Evolutionary conservation across 2,888 invertebrate species (phyloP).

Genomic region (Agrilus cyanescens): DNA sequence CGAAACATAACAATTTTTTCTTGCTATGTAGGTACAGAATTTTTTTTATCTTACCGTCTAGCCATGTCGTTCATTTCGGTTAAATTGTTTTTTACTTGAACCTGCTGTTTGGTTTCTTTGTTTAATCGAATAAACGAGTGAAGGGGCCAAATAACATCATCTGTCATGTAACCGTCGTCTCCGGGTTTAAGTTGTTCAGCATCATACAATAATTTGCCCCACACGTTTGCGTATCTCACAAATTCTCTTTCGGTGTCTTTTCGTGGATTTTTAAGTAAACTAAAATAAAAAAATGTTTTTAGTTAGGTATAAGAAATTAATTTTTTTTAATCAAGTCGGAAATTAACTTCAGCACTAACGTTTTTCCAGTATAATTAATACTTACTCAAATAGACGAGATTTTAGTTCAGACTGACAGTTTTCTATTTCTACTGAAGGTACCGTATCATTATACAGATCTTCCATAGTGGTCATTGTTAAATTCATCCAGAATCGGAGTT

Average conservation of each 20-base stretch:
- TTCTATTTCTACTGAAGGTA: slow-evolving; percentile 29
- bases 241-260: slow-evolving; percentile 30
- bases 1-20: slow-evolving; percentile 4
- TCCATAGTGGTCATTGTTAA: slow-evolving; percentile 43
- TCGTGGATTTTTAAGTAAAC: slow-evolving; percentile 36
- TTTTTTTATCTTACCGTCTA: slow-evolving; percentile 32
- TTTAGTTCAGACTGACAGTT: slow-evolving; percentile 38
- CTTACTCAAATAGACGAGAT: slow-evolving; percentile 36
- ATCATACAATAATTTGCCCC: slow-evolving; percentile 31
- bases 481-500: slow-evolving; percentile 61
- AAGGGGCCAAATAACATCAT: slow-evolving; percentile 35
- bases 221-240: slow-evolving; percentile 26
- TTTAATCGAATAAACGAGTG: slow-evolving; percentile 40
- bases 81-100: slow-evolving; percentile 34
- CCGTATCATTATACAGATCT: slow-evolving; percentile 27
- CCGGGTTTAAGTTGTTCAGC: slow-evolving; percentile 30
- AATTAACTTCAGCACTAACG: too few species aligned
- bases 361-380: too few species aligned
- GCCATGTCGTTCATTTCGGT: slow-evolving; percentile 35
- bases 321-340: too few species aligned
- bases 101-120: slow-evolving; percentile 23
- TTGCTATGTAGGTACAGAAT: slow-evolving; percentile 5
- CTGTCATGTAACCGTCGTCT: slow-evolving; percentile 19
- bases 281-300: slow-evolving; percentile 15
- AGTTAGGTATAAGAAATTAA: too few species aligned